Evolutionary conservation across 2,113 vertebrate species (phyloP).

Genomic region (Ctenodactylus gundi): DNA sequence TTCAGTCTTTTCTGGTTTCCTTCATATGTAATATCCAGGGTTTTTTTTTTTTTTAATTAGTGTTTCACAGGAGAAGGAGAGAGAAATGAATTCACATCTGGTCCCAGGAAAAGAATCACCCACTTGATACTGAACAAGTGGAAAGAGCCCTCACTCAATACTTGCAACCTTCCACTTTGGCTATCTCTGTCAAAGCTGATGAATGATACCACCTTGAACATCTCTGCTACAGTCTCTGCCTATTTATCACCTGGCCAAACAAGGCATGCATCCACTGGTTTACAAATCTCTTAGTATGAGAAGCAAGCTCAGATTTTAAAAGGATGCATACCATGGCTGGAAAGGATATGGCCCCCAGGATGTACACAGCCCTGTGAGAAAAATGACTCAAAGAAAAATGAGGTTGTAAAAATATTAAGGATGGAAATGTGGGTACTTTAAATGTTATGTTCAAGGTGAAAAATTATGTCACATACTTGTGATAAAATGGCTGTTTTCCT

Average conservation of each 20-base stretch:
- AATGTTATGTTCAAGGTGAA: background rate
- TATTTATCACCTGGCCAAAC: background rate
- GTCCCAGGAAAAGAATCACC: background rate
- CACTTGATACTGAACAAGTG: background rate
- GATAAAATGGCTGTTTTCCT: background rate
- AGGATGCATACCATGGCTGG: background rate
- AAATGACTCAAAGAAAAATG: background rate
- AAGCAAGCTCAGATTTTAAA: conserved; percentile 28
- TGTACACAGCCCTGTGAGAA: background rate
- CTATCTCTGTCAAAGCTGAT: background rate
- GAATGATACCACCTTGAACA: background rate
- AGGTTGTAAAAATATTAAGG: background rate
- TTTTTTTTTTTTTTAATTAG: background rate
- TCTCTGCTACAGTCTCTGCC: background rate
- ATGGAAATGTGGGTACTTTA: background rate
- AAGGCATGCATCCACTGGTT: background rate
- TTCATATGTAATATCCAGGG: background rate
- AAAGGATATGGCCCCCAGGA: background rate
- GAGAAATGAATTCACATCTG: background rate
- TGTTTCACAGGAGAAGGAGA: background rate
- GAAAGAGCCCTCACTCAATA: background rate
- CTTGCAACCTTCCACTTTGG: background rate
- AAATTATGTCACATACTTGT: background rate
- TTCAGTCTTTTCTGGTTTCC: background rate
- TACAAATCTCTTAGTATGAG: background rate